Conservation (phyloP, 2,113 vertebrate genomes). For the human region GRCh38 chrX:41918501-41919000, state of each 20-base stretch:
- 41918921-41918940: not conserved
- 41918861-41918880: not conserved
- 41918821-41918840: slow-evolving; percentile 11
- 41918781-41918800: not conserved
- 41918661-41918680: slow-evolving; percentile 47
- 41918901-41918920: slow-evolving; percentile 38
- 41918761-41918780: slow-evolving; percentile 51
- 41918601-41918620: slow-evolving; percentile 45
- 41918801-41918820: slow-evolving; percentile 45
- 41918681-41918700: slow-evolving; percentile 53
- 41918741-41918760: slow-evolving; percentile 51
- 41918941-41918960: slow-evolving; percentile 37
- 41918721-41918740: not conserved
- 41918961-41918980: slow-evolving; percentile 39
- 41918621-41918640: slow-evolving; percentile 39
- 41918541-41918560: slow-evolving; percentile 57
- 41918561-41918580: slow-evolving; percentile 58
- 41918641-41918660: slow-evolving; percentile 60
- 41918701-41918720: slow-evolving; percentile 15
- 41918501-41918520: slow-evolving; percentile 52
- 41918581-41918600: slow-evolving; percentile 57
- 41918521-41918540: slow-evolving; percentile 53
- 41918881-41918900: slow-evolving; percentile 17
- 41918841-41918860: slow-evolving; percentile 3
- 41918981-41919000: slow-evolving; percentile 54